Evolutionary conservation across 2,888 invertebrate genomes (phyloP).

Genomic region (Parthenolecanium corni): DNA sequence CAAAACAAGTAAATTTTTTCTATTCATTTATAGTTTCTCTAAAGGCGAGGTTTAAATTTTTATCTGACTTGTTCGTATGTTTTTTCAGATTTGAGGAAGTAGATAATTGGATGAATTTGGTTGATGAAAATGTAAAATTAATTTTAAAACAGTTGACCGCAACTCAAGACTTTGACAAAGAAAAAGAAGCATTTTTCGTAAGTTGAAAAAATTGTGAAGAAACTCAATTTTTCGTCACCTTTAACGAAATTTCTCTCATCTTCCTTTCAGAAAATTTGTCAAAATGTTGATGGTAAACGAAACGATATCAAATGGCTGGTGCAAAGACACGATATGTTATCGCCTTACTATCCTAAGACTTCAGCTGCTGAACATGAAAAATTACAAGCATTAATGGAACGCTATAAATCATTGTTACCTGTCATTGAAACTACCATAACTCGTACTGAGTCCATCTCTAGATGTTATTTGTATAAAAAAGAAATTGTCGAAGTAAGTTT

Average conservation of each 20-base stretch:
- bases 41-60: background rate
- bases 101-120: slow-evolving; percentile 81
- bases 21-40: background rate
- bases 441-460: slow-evolving; percentile 80
- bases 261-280: slow-evolving; percentile 63
- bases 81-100: slow-evolving; percentile 56
- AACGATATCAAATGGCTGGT: slow-evolving; percentile 94
- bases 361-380: slow-evolving; percentile 67
- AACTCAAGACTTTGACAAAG: slow-evolving; percentile 78
- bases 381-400: slow-evolving; percentile 67
- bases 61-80: background rate
- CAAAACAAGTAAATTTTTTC: background rate
- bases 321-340: slow-evolving; percentile 74
- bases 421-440: slow-evolving; percentile 86
- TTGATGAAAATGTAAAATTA: slow-evolving; percentile 68
- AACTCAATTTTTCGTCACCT: background rate
- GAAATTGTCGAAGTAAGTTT: slow-evolving; percentile 59
- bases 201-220: slow-evolving; percentile 2
- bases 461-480: slow-evolving; percentile 81
- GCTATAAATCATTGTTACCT: slow-evolving; percentile 84
- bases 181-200: slow-evolving; percentile 81
- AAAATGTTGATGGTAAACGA: slow-evolving; percentile 76
- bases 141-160: slow-evolving; percentile 74
- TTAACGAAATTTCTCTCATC: slow-evolving; percentile 23
- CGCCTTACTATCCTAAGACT: slow-evolving; percentile 69